Conservation (phyloP, 2,113 vertebrate genomes). For the Catharus fuscescens region DNA sequence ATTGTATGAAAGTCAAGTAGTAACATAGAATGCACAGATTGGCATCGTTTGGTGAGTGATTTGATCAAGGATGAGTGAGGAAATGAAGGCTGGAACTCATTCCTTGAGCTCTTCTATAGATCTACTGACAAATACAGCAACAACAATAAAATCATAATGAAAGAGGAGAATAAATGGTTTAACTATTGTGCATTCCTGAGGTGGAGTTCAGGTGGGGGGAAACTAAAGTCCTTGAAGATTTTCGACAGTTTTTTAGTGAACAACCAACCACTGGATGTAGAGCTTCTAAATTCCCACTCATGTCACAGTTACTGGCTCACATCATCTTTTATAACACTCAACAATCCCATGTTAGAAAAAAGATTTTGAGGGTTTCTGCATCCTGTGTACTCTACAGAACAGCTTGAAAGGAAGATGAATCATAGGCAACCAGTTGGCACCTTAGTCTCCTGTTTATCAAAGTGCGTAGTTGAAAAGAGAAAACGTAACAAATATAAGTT, state of each 20-base stretch:
- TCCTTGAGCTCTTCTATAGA: neutral
- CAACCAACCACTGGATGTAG: neutral
- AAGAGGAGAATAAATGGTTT: neutral
- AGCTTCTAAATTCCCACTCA: neutral
- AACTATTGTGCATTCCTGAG: neutral
- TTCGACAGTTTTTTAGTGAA: neutral
- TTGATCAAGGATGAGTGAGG: neutral
- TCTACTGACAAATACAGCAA: neutral
- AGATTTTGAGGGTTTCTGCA: neutral
- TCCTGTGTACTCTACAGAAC: neutral
- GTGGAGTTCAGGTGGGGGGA: neutral
- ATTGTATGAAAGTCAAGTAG: neutral
- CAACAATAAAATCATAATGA: neutral
- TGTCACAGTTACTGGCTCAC: neutral
- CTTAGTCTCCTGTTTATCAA: neutral
- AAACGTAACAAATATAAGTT: neutral
- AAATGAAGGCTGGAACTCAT: neutral
- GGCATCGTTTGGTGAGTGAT: neutral
- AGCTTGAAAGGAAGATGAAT: conserved; percentile 36
- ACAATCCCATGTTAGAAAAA: neutral
- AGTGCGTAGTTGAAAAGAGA: neutral
- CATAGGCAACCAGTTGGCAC: neutral
- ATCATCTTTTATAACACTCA: neutral
- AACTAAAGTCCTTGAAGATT: neutral
- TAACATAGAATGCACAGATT: neutral